Conservation (phyloP, 2,797 vertebrate genomes). For the Anableps anableps region DNA sequence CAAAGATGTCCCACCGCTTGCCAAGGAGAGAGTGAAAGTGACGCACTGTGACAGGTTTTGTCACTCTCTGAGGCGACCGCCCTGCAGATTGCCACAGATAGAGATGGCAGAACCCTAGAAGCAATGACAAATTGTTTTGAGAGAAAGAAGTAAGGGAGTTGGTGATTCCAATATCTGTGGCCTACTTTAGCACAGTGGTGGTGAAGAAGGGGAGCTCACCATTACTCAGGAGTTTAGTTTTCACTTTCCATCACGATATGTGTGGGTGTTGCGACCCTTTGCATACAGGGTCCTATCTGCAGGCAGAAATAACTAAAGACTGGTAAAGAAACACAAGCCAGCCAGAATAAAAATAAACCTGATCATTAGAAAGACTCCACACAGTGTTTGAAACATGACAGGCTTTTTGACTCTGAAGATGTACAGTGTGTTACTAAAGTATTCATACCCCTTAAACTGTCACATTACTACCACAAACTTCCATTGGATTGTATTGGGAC, state of each 20-base stretch:
- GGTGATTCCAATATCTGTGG: constrained; percentile 62
- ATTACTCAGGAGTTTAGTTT: constrained; percentile 49
- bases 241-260: constrained; percentile 20
- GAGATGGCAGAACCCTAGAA: constrained; percentile 71
- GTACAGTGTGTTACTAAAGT: background rate
- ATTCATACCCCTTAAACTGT: background rate
- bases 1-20: constrained; percentile 69
- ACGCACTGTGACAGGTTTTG: constrained; percentile 79
- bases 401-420: background rate
- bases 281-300: background rate
- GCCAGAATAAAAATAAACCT: background rate
- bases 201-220: constrained; percentile 17
- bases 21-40: constrained; percentile 70
- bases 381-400: background rate
- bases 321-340: background rate
- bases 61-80: constrained; percentile 74
- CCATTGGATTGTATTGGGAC: background rate
- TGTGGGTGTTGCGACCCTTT: constrained; percentile 37
- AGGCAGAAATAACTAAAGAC: constrained; percentile 5
- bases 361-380: background rate
- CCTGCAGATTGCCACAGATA: constrained; percentile 77
- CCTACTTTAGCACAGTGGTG: constrained; percentile 50
- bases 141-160: constrained; percentile 55
- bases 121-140: constrained; percentile 77
- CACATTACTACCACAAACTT: background rate